Conservation (phyloP, 2,797 vertebrate species). For the Pangasius macronema region DNA sequence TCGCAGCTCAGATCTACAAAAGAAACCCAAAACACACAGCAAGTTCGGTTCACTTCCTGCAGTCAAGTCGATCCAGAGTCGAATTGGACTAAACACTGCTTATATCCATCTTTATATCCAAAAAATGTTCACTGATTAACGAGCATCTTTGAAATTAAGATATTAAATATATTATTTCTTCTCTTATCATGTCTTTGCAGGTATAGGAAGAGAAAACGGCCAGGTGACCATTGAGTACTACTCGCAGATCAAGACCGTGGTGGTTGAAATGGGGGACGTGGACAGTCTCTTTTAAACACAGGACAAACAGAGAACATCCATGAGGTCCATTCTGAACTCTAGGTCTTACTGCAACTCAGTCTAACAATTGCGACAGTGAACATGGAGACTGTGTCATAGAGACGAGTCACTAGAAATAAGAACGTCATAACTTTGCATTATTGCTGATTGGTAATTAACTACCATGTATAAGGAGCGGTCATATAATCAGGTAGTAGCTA, state of each 20-base stretch:
- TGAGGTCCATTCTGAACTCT: background rate
- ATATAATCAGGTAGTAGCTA: background rate
- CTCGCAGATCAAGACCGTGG: constrained; percentile 92
- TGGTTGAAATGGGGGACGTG: constrained; percentile 94
- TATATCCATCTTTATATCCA: background rate
- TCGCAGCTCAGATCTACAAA: no score
- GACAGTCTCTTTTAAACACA: constrained; percentile 83
- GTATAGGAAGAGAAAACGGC: constrained; percentile 95
- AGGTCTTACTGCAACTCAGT: background rate
- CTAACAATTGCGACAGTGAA: background rate
- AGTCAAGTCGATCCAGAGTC: no score
- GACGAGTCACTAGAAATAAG: background rate
- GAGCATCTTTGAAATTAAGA: background rate
- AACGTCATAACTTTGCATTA: background rate
- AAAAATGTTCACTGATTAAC: background rate
- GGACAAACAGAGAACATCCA: background rate
- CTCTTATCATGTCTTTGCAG: constrained; percentile 66
- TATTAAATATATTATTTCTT: background rate
- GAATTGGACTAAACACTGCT: background rate
- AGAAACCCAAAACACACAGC: no score
- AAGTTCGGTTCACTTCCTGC: no score
- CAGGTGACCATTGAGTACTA: constrained; percentile 89
- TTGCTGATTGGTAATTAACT: background rate
- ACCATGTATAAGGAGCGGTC: background rate
- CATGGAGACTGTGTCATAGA: no score